Conservation (phyloP, 2,113 vertebrate species). For the Dasypus novemcinctus region DNA sequence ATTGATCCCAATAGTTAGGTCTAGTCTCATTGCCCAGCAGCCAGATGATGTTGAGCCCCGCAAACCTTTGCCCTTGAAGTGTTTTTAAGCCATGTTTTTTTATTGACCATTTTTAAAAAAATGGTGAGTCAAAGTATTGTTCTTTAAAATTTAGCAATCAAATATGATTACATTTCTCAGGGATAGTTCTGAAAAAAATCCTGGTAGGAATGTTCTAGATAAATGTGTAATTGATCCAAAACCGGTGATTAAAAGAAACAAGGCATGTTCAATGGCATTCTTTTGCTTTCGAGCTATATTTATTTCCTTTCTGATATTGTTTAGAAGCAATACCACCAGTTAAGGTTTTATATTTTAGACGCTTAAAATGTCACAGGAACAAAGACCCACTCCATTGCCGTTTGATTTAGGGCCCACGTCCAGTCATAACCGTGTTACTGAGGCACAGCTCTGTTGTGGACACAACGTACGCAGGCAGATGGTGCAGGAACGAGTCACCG, state of each 20-base stretch:
- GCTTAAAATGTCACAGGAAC: too few species aligned
- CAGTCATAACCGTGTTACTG: background rate
- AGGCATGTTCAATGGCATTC: background rate
- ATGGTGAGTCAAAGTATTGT: background rate
- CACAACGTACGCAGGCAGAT: background rate
- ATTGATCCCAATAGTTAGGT: background rate
- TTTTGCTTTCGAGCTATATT: background rate
- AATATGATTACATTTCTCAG: background rate
- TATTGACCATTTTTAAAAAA: background rate
- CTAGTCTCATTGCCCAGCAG: background rate
- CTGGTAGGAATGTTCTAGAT: background rate
- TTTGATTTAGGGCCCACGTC: background rate
- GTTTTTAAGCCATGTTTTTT: conserved; percentile 13
- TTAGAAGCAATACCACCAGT: too few species aligned
- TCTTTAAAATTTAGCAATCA: background rate
- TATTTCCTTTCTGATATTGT: too few species aligned
- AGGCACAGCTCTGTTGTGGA: too few species aligned
- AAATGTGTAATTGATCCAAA: background rate
- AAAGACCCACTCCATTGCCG: too few species aligned
- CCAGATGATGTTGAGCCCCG: background rate
- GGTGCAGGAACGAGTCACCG: background rate
- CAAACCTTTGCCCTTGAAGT: background rate
- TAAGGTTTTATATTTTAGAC: too few species aligned
- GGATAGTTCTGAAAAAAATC: background rate
- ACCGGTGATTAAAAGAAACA: background rate